Percentiles rank a stretch among this genome's conserved stretches.
Evolutionary conservation across 2,888 invertebrate genomes (phyloP).

Genomic region (Drosophila melanosoma): DNA sequence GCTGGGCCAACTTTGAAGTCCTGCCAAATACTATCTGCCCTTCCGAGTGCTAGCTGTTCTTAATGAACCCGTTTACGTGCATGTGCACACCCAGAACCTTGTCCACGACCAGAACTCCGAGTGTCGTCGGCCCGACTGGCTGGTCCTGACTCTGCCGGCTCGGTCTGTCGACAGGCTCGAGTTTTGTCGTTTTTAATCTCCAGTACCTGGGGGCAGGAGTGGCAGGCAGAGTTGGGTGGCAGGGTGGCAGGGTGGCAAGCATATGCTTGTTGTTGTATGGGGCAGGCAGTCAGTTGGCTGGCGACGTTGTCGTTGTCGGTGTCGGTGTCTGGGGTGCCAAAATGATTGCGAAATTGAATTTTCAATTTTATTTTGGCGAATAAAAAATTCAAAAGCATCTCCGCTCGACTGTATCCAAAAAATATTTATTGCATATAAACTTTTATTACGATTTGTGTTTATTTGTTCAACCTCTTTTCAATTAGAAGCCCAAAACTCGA

Average conservation of each 20-base stretch:
- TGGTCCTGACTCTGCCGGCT: slow-evolving; percentile 23
- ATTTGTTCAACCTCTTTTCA: slow-evolving; percentile 73
- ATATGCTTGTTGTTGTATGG: neutral
- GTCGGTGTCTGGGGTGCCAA: slow-evolving; percentile 67
- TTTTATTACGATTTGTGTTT: slow-evolving; percentile 82
- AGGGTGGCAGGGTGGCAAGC: neutral
- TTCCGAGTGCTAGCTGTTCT: slow-evolving; percentile 34
- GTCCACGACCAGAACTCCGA: slow-evolving; percentile 30
- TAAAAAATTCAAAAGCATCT: slow-evolving; percentile 74
- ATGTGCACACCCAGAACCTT: slow-evolving; percentile 15
- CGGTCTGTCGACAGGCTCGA: slow-evolving; percentile 50
- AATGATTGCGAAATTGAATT: slow-evolving; percentile 79
- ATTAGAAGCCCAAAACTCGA: slow-evolving; percentile 62
- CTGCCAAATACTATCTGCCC: slow-evolving; percentile 65
- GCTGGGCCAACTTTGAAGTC: slow-evolving; percentile 61
- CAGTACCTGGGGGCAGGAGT: slow-evolving; percentile 6
- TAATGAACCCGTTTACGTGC: slow-evolving; percentile 44
- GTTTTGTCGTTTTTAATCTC: slow-evolving; percentile 75
- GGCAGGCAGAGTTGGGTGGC: neutral
- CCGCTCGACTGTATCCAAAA: slow-evolving; percentile 52
- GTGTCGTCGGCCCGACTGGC: slow-evolving; percentile 28
- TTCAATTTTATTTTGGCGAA: slow-evolving; percentile 76
- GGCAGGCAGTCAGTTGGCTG: slow-evolving; percentile 19
- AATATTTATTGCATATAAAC: slow-evolving; percentile 83
- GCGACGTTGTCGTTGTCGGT: slow-evolving; percentile 26